Percentiles rank a stretch among this genome's conserved stretches.
phyloP scores from a whole-genome alignment of 1,140 invertebrate genomes.

The Microplitis mediator region DNA sequence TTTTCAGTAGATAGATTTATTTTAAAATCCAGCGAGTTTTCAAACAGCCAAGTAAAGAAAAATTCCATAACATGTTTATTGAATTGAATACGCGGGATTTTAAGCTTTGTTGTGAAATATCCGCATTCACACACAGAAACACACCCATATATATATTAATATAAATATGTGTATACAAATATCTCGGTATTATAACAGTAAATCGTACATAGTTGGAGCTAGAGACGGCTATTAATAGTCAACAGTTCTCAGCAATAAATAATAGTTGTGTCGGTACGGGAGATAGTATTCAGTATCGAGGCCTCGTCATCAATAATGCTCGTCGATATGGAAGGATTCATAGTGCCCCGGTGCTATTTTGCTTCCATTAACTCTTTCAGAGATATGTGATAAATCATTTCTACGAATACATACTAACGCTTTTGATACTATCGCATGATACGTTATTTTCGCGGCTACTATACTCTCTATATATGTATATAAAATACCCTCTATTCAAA shows the following conservation, averaged over 20 bases:
- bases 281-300: constrained; percentile 45
- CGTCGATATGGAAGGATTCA: constrained; percentile 53
- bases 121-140: not conserved
- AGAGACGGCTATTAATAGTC: constrained; percentile 38
- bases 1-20: not conserved
- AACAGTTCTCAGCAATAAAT: constrained; percentile 44
- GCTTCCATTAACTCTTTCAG: constrained; percentile 58
- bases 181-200: not conserved
- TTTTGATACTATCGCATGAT: constrained; percentile 7
- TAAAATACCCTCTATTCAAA: not conserved
- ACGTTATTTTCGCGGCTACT: not conserved
- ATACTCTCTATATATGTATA: not conserved
- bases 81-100: not conserved
- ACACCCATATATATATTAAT: not conserved
- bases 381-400: constrained; percentile 49
- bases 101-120: not conserved
- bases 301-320: constrained; percentile 49
- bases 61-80: not conserved
- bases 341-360: constrained; percentile 50
- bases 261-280: constrained; percentile 33
- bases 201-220: constrained; percentile 14
- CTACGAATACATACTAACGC: constrained; percentile 1
- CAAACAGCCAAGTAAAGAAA: not conserved
- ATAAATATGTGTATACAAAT: not conserved
- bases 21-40: not conserved